phyloP scores from a whole-genome alignment of 2,113 vertebrate genomes.

The Cardinalis cardinalis region DNA sequence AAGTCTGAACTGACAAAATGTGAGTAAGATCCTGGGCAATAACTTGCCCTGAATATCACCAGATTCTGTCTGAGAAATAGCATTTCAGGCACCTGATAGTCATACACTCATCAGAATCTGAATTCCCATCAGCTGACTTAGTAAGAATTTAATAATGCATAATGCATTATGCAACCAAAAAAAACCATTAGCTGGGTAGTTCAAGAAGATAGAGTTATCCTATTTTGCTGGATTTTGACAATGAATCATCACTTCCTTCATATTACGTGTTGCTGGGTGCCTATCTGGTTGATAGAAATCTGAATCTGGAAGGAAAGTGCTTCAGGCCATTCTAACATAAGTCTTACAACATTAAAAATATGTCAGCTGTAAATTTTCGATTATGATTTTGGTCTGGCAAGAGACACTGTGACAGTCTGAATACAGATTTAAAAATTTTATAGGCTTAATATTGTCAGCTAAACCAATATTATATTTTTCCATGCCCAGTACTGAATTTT shows the following conservation, averaged over 20 bases:
- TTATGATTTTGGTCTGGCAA: background rate
- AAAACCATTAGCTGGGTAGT: slow-evolving; percentile 25
- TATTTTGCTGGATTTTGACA: slow-evolving; percentile 53
- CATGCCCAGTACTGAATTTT: background rate
- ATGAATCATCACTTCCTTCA: slow-evolving; percentile 38
- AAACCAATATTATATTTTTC: background rate
- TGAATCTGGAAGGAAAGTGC: slow-evolving; percentile 14
- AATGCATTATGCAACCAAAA: background rate
- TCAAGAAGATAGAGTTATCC: slow-evolving; percentile 7
- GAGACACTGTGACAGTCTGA: background rate
- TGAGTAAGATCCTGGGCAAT: background rate
- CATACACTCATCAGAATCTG: background rate
- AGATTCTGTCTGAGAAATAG: background rate
- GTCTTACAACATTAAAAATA: background rate
- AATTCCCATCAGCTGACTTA: slow-evolving; percentile 6
- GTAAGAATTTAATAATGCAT: slow-evolving; percentile 25
- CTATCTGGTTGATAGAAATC: slow-evolving; percentile 8
- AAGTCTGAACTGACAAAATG: background rate
- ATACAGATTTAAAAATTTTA: slow-evolving; percentile 5
- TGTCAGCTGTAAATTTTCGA: background rate
- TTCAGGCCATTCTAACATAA: background rate
- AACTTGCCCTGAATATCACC: background rate
- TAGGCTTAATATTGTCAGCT: background rate
- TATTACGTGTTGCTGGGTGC: background rate
- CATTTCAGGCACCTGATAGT: background rate